Base-by-base conservation (phyloP, 1,140 invertebrate genomes). In the Monomorium pharaonis region DNA sequence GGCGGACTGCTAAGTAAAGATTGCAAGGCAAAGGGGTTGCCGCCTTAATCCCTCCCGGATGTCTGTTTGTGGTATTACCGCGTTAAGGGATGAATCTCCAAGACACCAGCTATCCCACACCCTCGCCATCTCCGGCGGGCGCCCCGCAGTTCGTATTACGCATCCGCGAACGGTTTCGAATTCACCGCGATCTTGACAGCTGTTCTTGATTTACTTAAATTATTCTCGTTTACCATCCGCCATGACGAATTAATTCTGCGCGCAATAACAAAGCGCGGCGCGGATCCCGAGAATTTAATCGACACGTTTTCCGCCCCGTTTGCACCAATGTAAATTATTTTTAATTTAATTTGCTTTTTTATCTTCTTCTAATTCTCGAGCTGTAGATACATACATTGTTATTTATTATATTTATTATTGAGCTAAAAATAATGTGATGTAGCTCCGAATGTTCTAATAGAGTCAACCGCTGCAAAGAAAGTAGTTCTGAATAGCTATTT, bases 1-100 rank as follows among this genome's bases (percentile, higher is more conserved):
- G 81, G 77, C 75, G 44, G 33, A 80, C 83, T 63, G 86, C 27
- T 90, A 90, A 89, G 89, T 86, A 90, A 90, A 90, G 89, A 90
- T 90, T 86, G 84, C 89, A 69, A 85, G 85, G 70, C 77, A 77
- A 93, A 92, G 90, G 92, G 92, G 88, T 92, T 92, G 92, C 90
- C 69, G 88, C 88, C 91, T 92, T 93, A 93, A 94, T 94, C 93
- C 91, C 37, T 60, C 77, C 85, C 83, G 70, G 58, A 63, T 86
- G 90, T 91, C 92, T 94, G 92, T 93, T 94, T 92, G 92, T 86
- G 92, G 93, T 92, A 93, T 94, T 93, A 94, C 90, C 70, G 88
- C 87, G 83, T 92, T 91, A 90, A 91, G 85, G 91, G 91, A 92
- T 91, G 89, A 94, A 92, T 92, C 85, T 80, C 78, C 78, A 89